phyloP scores from a whole-genome alignment of 2,888 invertebrate species.

The Frankliniella intonsa region DNA sequence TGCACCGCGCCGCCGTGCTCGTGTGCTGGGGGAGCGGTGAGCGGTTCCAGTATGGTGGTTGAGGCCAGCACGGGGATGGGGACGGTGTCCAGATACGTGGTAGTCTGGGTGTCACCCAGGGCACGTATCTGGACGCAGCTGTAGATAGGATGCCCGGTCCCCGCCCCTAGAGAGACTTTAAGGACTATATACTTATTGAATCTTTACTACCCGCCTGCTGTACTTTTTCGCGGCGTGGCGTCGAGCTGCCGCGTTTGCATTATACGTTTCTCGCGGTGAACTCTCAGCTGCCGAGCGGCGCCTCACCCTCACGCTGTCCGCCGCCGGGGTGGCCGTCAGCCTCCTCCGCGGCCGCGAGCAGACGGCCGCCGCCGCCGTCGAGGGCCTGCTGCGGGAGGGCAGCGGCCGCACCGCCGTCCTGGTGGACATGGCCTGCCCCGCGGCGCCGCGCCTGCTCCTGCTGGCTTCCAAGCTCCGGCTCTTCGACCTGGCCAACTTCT shows the following conservation, averaged over 20 bases:
- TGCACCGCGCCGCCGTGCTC: background rate
- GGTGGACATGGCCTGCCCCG: constrained; percentile 10
- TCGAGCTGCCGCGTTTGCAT: background rate
- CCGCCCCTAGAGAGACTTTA: too few relatives aligned
- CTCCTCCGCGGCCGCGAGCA: constrained; percentile 6
- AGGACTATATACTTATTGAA: too few relatives aligned
- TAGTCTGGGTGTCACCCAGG: too few relatives aligned
- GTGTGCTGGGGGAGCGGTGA: background rate
- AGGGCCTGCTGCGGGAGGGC: background rate
- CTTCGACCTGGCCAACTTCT: background rate
- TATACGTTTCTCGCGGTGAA: too few relatives aligned
- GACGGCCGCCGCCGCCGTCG: constrained; percentile 1
- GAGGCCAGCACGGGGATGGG: too few relatives aligned
- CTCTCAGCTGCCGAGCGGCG: background rate
- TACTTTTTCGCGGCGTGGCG: background rate
- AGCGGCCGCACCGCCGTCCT: background rate
- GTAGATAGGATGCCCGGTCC: too few relatives aligned
- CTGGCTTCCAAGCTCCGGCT: background rate
- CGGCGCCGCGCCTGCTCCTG: background rate
- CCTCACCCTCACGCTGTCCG: background rate
- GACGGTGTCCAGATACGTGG: background rate
- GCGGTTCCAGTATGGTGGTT: too few relatives aligned
- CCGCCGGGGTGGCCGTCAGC: background rate
- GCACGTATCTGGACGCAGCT: too few relatives aligned
- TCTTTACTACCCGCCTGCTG: too few relatives aligned